Evolutionary conservation across 2,797 vertebrate species (phyloP).

Genomic region (Xerus rutilus): DNA sequence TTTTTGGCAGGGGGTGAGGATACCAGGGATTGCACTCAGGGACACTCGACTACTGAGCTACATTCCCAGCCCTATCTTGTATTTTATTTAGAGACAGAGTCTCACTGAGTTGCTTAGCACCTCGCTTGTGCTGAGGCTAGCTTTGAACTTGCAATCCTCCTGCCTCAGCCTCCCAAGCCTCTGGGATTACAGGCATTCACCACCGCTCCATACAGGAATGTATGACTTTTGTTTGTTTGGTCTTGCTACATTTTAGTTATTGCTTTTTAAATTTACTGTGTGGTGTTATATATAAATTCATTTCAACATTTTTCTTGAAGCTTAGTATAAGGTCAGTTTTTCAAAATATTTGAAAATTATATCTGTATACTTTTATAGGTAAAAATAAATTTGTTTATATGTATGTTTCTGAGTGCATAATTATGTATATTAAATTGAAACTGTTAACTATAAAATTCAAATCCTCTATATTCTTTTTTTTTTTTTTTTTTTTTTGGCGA

Average conservation of each 20-base stretch:
- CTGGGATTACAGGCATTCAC: too few species aligned
- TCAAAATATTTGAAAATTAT: constrained; percentile 33
- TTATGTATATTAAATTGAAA: not conserved
- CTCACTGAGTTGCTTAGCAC: too few species aligned
- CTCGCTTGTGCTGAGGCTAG: too few species aligned
- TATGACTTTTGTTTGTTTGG: not conserved
- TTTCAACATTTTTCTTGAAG: not conserved
- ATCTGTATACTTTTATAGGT: not conserved
- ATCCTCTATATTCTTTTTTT: too few species aligned
- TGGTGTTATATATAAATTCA: not conserved
- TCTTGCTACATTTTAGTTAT: not conserved
- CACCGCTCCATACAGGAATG: not conserved
- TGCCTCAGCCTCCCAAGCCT: too few species aligned
- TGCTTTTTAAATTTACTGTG: not conserved
- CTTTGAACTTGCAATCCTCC: too few species aligned
- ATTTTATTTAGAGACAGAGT: too few species aligned
- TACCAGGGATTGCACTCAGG: too few species aligned
- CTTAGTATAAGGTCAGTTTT: not conserved
- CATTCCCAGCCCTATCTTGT: too few species aligned
- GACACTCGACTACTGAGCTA: too few species aligned
- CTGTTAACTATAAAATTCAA: constrained; percentile 9
- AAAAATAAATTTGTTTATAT: not conserved
- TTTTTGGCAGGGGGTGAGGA: not conserved
- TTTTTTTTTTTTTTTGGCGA: too few species aligned
- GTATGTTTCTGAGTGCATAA: not conserved